phyloP scores from a whole-genome alignment of 2,888 invertebrate genomes.

The Heliconius ethilla region DNA sequence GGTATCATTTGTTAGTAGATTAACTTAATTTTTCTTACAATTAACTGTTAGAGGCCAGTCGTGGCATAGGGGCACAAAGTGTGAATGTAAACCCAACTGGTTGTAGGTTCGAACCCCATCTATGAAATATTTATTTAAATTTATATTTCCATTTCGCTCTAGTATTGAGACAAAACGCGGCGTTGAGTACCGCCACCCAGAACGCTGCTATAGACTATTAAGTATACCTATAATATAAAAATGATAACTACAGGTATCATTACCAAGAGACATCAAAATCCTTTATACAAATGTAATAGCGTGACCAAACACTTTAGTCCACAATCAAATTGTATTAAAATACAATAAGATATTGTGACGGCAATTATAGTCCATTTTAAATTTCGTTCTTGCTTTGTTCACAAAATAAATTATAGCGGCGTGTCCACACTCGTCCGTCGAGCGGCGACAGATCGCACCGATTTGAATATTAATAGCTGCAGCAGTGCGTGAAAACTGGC shows the following conservation, averaged over 20 bases:
- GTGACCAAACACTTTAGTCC: slow-evolving; percentile 28
- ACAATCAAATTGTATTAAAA: slow-evolving; percentile 39
- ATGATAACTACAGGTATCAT: neutral
- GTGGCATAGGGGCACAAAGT: too few relatives aligned
- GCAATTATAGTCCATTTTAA: slow-evolving; percentile 56
- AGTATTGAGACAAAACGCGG: too few relatives aligned
- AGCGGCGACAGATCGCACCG: slow-evolving; percentile 78
- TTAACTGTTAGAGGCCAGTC: too few relatives aligned
- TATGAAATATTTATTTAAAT: too few relatives aligned
- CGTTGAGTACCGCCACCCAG: too few relatives aligned
- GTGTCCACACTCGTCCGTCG: slow-evolving; percentile 59
- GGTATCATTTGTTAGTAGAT: too few relatives aligned
- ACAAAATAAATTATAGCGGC: slow-evolving; percentile 66
- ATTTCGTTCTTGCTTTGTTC: slow-evolving; percentile 56
- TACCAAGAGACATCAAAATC: neutral
- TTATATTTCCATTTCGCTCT: too few relatives aligned
- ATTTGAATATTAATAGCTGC: slow-evolving; percentile 80
- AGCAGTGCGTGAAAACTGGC: slow-evolving; percentile 77
- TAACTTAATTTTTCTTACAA: too few relatives aligned
- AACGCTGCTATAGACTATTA: too few relatives aligned
- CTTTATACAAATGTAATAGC: slow-evolving; percentile 15
- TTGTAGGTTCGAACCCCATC: too few relatives aligned
- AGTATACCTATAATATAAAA: too few relatives aligned
- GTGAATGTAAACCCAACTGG: too few relatives aligned
- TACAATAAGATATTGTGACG: slow-evolving; percentile 43